Evolutionary conservation across 2,888 invertebrate species (phyloP), one percentile per base, ranked within the genome.

Genomic region (Operophtera brumata): DNA sequence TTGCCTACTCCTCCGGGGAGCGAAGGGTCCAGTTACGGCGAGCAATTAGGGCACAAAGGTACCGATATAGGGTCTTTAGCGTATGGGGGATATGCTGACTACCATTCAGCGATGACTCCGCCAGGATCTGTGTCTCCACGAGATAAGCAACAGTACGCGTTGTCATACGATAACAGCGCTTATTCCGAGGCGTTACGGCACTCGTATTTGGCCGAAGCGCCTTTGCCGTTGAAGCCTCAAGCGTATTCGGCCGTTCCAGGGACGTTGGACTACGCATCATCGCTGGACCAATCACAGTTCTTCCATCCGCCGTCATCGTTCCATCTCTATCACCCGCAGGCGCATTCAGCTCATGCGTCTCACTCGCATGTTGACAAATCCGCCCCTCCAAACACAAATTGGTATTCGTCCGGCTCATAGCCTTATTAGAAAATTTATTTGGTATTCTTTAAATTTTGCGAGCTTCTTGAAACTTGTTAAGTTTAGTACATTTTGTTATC

Each of bases 81-180:
- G 41, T 90, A 90, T 55, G 87, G 88, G 26, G 92, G 94, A 36
- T 92, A 92, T 64, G 94, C 94, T 62, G 96, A 96, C 73, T 96
- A 96, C 73, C 97, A 97, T 80, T 95, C 96, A 36, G 96, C 97
- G 43, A 98, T 98, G 96, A 98, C 98, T 4, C 98, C 98, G 47
- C 98, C 98, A 47, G 97, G 97, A n/a, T 98, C 98, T 3, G 98
- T 98, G 1, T 98, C 98, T 5, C 98, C 98, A 0, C 92, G 97
- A 58, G 98, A 98, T 75, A 96, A 92, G 77, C 95, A 93, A 69
- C 94, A 93, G 68, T 90, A 90, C 51, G 82, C 89, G 4, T 67
- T 91, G 82, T 73, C 92, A 60, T 82, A 92, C 84, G 80, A 89
- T 50, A 90, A 90, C 57, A 86, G 83, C 70, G 92, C 94, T 65